A percentile compares a stretch with the other conserved stretches of the same genome.
Evolutionary conservation across 2,888 invertebrate species (phyloP).

Genomic region (Sphaerophoria taeniata): DNA sequence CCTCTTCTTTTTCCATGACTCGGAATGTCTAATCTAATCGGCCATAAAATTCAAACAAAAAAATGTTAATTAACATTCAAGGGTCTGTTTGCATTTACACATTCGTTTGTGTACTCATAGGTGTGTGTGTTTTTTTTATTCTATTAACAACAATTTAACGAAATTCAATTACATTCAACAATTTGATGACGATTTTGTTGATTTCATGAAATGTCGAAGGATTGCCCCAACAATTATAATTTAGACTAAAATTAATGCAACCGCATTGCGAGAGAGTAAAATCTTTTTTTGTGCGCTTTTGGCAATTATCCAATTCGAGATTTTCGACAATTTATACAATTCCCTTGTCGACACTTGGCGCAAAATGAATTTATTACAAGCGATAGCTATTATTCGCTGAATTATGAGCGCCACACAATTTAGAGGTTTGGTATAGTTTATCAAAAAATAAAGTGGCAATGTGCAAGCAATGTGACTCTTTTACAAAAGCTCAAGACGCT

Average conservation of each 20-base stretch:
- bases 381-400: constrained; percentile 72
- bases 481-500: constrained; percentile 41
- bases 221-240: constrained; percentile 13
- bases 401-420: constrained; percentile 59
- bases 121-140: constrained; percentile 34
- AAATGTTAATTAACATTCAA: constrained; percentile 64
- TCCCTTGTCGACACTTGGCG: constrained; percentile 62
- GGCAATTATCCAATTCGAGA: constrained; percentile 70
- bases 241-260: constrained; percentile 56
- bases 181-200: constrained; percentile 60
- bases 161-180: constrained; percentile 67
- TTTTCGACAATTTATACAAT: constrained; percentile 58
- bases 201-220: not conserved
- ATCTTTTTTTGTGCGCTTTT: constrained; percentile 1
- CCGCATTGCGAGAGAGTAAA: constrained; percentile 27
- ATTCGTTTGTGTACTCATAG: not conserved
- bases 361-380: constrained; percentile 56
- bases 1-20: constrained; percentile 39
- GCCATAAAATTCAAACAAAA: constrained; percentile 70
- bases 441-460: constrained; percentile 68
- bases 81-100: constrained; percentile 20
- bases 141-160: constrained; percentile 37
- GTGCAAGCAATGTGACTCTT: constrained; percentile 44
- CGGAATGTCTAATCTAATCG: constrained; percentile 53
- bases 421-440: constrained; percentile 51